Base-by-base conservation (phyloP, 2,113 vertebrate genomes). In the Lucifuga dentata region DNA sequence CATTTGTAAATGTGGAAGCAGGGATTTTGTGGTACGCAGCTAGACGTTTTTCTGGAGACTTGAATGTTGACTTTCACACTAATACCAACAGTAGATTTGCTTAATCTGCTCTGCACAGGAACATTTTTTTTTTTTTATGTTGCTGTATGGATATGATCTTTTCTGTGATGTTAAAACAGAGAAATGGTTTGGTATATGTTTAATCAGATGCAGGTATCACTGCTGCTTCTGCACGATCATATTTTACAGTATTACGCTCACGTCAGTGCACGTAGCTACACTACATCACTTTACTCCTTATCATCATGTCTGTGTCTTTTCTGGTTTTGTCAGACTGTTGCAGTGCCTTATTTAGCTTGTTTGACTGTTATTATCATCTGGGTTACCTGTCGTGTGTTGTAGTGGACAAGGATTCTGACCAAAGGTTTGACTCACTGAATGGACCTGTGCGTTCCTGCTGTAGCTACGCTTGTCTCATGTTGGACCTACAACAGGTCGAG, bases 321-420 rank as follows among this genome's bases (percentile, higher is more conserved):
- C 21, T 61, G 43, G 70, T 53, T 74, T 53, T 35, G 19, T 62
- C 55, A 60, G 68, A 72, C 72, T 79, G 72, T 77, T 78, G 76
- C 63, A 86, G 89, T 89, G 89, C 88, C 89, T 91, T 91, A 91
- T 82, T 78, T 81, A 56, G 56, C 63, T n/a, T 40, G 53, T 63
- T 49, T 65, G 55, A 73, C 35, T 3, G 74, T 71, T 57, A 62
- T 73, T 49, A 53, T 32, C 49, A 40, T 82, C 17, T 38, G 33
- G n/a, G n/a, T n/a, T n/a, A n/a, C n/a, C n/a, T n/a, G n/a, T 46
- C 56, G 57, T 74, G 74, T 68, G 72, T 68, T 78, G 69, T 48
- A 11, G n/a, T 2, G 32, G 48, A 74, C 60, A 76, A 72, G 29
- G 64, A 58, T 60, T 73, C 57, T 71, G 77, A 89, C 79, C 77